A percentile compares a stretch with the other conserved stretches of the same genome.
Evolutionary conservation across 2,888 invertebrate species (phyloP).

Genomic region (Tuta absoluta): DNA sequence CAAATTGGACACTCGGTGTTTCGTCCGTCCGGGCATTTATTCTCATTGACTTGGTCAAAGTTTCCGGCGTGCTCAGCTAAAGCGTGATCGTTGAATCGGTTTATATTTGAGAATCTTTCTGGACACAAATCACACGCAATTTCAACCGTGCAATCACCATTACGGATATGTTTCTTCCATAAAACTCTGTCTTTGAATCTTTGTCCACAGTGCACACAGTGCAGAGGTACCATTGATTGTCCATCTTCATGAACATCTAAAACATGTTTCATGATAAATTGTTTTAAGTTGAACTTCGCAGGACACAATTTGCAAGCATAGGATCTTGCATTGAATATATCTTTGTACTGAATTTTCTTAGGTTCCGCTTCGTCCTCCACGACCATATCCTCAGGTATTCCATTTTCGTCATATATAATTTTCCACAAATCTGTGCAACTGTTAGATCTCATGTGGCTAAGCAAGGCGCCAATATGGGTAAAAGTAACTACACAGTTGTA

Average conservation of each 20-base stretch:
- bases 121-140: slow-evolving; percentile 78
- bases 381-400: slow-evolving; percentile 73
- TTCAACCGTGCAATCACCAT: slow-evolving; percentile 82
- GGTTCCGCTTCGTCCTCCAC: slow-evolving; percentile 69
- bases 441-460: slow-evolving; percentile 78
- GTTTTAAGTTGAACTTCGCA: slow-evolving; percentile 77
- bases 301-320: slow-evolving; percentile 77
- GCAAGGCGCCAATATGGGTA: slow-evolving; percentile 74
- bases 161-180: slow-evolving; percentile 75
- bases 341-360: slow-evolving; percentile 72
- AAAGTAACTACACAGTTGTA: slow-evolving; percentile 83
- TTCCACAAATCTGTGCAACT: slow-evolving; percentile 77
- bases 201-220: slow-evolving; percentile 71
- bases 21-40: slow-evolving; percentile 71
- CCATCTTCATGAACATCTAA: slow-evolving; percentile 76
- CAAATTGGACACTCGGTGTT: slow-evolving; percentile 80
- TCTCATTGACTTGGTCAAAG: slow-evolving; percentile 65
- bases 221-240: slow-evolving; percentile 65
- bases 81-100: slow-evolving; percentile 77
- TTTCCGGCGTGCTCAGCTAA: slow-evolving; percentile 69
- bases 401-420: slow-evolving; percentile 74
- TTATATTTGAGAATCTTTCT: slow-evolving; percentile 68
- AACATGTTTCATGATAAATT: slow-evolving; percentile 78
- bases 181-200: slow-evolving; percentile 71
- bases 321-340: slow-evolving; percentile 76